Conservation (phyloP, 2,888 invertebrate genomes). For the Xestia xanthographa region DNA sequence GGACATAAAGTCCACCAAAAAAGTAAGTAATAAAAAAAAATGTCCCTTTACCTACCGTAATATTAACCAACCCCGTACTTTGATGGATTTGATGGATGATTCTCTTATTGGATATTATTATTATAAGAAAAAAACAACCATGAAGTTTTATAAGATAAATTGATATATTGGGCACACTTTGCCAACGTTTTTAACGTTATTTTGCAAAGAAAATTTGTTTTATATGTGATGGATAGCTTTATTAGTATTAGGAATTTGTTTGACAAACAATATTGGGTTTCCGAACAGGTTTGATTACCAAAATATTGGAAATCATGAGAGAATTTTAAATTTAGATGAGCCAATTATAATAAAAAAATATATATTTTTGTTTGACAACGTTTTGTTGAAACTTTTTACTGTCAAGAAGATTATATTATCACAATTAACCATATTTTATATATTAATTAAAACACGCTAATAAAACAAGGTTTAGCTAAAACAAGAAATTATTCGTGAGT, state of each 20-base stretch:
- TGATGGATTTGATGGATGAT: slow-evolving; percentile 73
- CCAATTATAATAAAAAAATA: not conserved
- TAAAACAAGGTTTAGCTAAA: not conserved
- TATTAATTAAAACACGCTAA: not conserved
- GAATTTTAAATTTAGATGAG: slow-evolving; percentile 7
- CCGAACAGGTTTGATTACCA: not conserved
- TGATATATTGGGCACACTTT: slow-evolving; percentile 58
- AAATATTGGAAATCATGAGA: slow-evolving; percentile 24
- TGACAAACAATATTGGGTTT: slow-evolving; percentile 44
- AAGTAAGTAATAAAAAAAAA: not conserved
- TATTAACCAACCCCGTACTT: slow-evolving; percentile 60
- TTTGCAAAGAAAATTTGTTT: slow-evolving; percentile 31
- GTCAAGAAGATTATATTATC: not conserved
- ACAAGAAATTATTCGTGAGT: not conserved
- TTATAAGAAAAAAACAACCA: slow-evolving; percentile 48
- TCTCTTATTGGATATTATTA: slow-evolving; percentile 49
- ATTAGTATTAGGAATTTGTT: slow-evolving; percentile 33
- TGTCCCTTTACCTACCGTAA: slow-evolving; percentile 38
- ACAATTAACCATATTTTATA: not conserved
- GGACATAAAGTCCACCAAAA: not conserved
- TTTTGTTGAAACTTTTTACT: not conserved
- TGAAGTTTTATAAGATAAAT: slow-evolving; percentile 47
- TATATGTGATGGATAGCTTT: slow-evolving; percentile 50
- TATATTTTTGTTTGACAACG: not conserved
- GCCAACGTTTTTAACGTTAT: slow-evolving; percentile 37